These are phyloP conservation scores for Tetrax tetrax DNA, from an alignment of 2,113 vertebrate genomes.

Conservation along the genomic window DNA sequence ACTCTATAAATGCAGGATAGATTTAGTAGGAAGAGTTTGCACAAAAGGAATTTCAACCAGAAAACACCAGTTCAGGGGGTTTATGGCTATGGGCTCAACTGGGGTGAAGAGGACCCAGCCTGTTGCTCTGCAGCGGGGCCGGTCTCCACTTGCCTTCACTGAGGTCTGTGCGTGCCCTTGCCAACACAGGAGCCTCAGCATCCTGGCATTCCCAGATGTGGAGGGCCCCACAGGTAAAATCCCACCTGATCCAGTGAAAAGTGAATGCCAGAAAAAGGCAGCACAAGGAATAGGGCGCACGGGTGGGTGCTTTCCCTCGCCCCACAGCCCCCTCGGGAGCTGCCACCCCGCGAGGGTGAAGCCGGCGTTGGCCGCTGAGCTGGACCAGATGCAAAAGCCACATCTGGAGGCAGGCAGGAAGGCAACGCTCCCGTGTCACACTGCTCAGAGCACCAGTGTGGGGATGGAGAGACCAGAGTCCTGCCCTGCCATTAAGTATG, in stretches of 20 bases:
- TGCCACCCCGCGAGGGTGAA: not conserved
- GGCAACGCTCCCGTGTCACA: accelerated
- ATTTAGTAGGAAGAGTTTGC: not conserved
- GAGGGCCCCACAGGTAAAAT: accelerated
- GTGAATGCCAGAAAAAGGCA: not conserved
- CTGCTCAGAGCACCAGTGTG: accelerated
- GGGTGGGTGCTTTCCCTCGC: not conserved
- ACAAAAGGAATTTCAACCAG: not conserved
- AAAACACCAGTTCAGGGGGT: not conserved
- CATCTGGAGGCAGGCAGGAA: not conserved
- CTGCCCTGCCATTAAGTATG: not conserved
- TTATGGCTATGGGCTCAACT: not conserved
- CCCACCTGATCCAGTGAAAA: not conserved
- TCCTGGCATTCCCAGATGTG: too few species aligned
- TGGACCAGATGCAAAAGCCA: not conserved
- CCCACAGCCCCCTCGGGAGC: accelerated
- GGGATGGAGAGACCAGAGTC: not conserved
- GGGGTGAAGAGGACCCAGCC: not conserved
- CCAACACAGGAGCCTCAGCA: not conserved
- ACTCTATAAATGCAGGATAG: not conserved
- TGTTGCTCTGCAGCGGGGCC: not conserved
- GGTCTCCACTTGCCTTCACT: not conserved
- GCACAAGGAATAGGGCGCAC: accelerated
- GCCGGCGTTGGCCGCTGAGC: not conserved
- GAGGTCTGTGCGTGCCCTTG: not conserved